Conservation (phyloP, 2,113 vertebrate species). For the Pomatostomus ruficeps region DNA sequence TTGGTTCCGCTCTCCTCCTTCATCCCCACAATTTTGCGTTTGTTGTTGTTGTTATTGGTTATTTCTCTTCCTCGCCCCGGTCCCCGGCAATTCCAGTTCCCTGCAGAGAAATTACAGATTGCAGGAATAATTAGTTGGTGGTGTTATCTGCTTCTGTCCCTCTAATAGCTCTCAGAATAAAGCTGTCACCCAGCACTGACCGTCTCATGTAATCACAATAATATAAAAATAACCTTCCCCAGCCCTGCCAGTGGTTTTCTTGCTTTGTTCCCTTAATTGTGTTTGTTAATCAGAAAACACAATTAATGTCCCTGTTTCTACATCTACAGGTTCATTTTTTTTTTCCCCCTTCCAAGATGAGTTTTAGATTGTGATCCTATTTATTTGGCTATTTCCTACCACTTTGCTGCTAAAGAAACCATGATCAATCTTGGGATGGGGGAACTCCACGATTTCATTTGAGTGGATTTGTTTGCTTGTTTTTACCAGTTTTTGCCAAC, state of each 20-base stretch:
- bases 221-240: constrained; percentile 55
- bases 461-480: background rate
- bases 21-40: background rate
- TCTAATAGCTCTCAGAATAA: constrained; percentile 55
- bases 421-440: fast-evolving
- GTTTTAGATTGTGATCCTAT: background rate
- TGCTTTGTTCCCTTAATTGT: constrained; percentile 64
- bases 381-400: background rate
- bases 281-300: constrained; percentile 70
- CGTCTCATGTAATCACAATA: constrained; percentile 6
- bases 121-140: constrained; percentile 56
- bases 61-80: background rate
- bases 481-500: background rate
- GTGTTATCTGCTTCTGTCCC: constrained; percentile 51
- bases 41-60: background rate
- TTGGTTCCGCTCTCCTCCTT: constrained; percentile 36
- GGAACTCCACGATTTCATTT: background rate
- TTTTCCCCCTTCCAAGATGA: background rate
- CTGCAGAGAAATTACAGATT: constrained; percentile 56
- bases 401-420: background rate
- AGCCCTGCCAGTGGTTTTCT: constrained; percentile 2
- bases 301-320: constrained; percentile 56
- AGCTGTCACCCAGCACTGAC: constrained; percentile 66
- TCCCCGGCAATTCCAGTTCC: constrained; percentile 13
- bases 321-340: background rate